Base-by-base conservation (phyloP, 2,113 vertebrate genomes). In the Pollimyrus isidori region DNA sequence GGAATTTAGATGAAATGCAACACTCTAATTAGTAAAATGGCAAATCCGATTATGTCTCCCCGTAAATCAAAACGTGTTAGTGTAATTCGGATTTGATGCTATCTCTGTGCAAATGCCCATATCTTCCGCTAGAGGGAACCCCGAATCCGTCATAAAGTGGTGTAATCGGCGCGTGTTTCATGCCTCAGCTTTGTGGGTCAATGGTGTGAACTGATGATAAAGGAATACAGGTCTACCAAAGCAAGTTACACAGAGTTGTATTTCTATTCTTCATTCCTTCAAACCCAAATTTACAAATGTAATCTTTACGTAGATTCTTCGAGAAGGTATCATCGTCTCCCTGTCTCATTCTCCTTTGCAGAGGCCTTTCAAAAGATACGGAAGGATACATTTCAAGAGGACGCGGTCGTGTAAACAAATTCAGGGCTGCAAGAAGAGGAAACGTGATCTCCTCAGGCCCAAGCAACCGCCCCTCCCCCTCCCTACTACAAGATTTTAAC, bases 191-290 rank as follows among this genome's bases (percentile, higher is more conserved):
- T 85, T 49, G 9, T 49, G 46, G 17, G 15, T 39, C 35, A 85
- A 26, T 42, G 42, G 10, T 9, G 9, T 26, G 21, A 50, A 21
- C 48, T 49, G 5, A 3, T 86, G 83, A 23, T 49, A 48, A 50
- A 86, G 11, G 13, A 26, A 26, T 15, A 86, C 83, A 49, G 5
- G 0, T 50, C 83, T 50, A 39, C 30, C 69, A 39, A 30, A 76
- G 30, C 69, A 76, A 76, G 30, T 13, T 76, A 76, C 26, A 76
- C 26, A 73, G 30, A 35, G 69, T 6, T 86, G 69, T 73, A 65
- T 91, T 89, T 93, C 89, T 90, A 62, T 93, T 82, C 91, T 39
- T 80, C 91, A 45, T 82, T 92, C 91, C 90, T 91, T 89, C 89
- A 42, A 42, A 4, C 17, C 73, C 4, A 42, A 80, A 80, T 42